Percentiles rank a stretch among this genome's conserved stretches.
Evolutionary conservation across 2,113 vertebrate genomes (phyloP).

Genomic region (Sigmodon hispidus): DNA sequence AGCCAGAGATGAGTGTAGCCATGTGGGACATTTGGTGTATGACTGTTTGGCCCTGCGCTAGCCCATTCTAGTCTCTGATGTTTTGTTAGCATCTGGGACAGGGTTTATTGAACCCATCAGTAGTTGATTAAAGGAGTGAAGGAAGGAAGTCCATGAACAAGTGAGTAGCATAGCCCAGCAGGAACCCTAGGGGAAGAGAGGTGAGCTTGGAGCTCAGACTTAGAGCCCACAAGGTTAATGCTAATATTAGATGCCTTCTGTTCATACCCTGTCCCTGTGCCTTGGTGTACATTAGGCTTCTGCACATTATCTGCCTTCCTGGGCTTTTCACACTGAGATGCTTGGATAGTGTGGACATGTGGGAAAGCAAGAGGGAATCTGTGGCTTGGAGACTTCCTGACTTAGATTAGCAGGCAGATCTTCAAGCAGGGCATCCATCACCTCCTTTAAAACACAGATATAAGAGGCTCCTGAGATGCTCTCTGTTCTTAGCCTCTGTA

Average conservation of each 20-base stretch:
- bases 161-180: neutral
- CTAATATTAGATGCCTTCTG: neutral
- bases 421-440: neutral
- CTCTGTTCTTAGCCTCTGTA: neutral
- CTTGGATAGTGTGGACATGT: neutral
- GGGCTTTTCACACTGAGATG: neutral
- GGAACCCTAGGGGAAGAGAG: neutral
- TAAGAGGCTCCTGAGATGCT: neutral
- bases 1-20: neutral
- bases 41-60: accelerated
- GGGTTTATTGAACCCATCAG: neutral
- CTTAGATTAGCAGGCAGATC: too few species aligned
- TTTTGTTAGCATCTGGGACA: neutral
- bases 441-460: neutral
- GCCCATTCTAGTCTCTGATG: neutral
- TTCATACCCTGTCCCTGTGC: neutral
- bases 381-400: neutral
- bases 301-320: neutral
- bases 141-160: neutral
- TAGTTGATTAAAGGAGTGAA: neutral
- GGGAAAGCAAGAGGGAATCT: neutral
- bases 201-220: neutral
- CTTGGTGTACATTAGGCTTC: neutral
- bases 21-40: accelerated
- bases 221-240: neutral